Base-by-base conservation (phyloP, 2,888 invertebrate species). In the Entomobrya multifasciata region DNA sequence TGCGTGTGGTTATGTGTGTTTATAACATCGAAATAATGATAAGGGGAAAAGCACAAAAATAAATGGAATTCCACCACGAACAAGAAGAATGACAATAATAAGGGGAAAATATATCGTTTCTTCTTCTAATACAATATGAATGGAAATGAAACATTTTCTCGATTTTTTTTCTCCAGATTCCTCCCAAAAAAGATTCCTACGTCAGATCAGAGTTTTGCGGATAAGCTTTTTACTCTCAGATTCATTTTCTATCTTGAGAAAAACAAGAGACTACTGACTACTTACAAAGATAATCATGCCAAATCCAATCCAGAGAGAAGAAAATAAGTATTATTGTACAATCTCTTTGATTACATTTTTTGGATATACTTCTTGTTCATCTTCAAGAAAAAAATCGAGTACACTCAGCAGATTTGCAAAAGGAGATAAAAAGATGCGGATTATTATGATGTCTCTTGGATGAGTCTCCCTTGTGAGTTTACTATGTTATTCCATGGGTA, bases 61-160 rank as follows among this genome's bases (percentile, higher is more conserved):
- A 82, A 82, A 82, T 82, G 82, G 62, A 82, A 74, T 82, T 74
- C 82, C 82, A 62, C 15, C 13, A 20, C 41, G 41, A 65, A 65
- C 22, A 22, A 44, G 52, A 30, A 52, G 52, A 74, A 78, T 78
- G 62, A 74, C 74, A 74, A 62, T 47, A n/a, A n/a, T n/a, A n/a
- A 67, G 57, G 52, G 81, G 81, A 57, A 65, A 70, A 47, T 65
- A 55, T 49, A 27, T n/a, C 60, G 30, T 79, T 65, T 70, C 52
- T 70, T 44, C n/a, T 44, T 44, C 13, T 67, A 13, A 6, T 47
- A 82, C 47, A 44, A 22, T 44, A 49, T 83, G 76, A 76, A 65
- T 60, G 57, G 62, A 65, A 65, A 83, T 83, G 76, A 83, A 83
- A 76, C 83, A 83, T 83, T 52, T 72, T n/a, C n/a, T n/a, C n/a